Evolutionary conservation across 2,797 vertebrate genomes (phyloP), one percentile per base, ranked within the genome.

Genomic region (Lateolabrax maculatus): DNA sequence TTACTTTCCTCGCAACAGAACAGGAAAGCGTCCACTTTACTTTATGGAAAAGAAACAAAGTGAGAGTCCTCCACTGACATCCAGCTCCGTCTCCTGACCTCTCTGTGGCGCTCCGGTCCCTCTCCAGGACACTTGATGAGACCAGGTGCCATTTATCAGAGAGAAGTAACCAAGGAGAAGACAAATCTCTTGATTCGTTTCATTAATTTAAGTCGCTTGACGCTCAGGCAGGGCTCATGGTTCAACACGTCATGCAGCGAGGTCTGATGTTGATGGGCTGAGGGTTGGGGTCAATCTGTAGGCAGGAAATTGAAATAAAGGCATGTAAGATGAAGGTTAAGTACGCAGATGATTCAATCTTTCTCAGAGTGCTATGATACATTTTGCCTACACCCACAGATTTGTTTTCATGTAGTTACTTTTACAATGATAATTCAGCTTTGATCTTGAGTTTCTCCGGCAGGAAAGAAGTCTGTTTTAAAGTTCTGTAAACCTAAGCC

Each of bases 161-260:
- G 88, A 94, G 87, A 84, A 77, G 82, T 84, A 84, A 80, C 91
- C 93, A 87, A 63, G 89, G 88, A 94, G 93, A 94, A 91, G 83
- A 93, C 85, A 91, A 90, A 94, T 94, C 95, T 93, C 91, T 81
- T 81, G 87, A 92, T 91, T 92, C 6, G 78, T 88, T 91, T 87
- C 11, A 19, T 77, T 83, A 66, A 87, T 78, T 91, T 66, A 84
- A 84, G 55, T 84, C 34, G 87, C 75, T 82, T 64, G 86, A 93
- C 87, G 63, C 87, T 91, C 86, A 79, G 89, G 81, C 75, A 23
- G 86, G 86, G 60, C 83, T 85, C 31, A 6, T 71, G 53, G 92
- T 94, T 99, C 96, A 99, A 90, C 97, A 98, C 9, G 98, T 99
- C 98, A 98, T 97, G 95, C 97, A 98, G 88, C 97, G 97, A 0